Conservation (phyloP, 2,113 vertebrate species). For the Chamaetylas fuelleborni region DNA sequence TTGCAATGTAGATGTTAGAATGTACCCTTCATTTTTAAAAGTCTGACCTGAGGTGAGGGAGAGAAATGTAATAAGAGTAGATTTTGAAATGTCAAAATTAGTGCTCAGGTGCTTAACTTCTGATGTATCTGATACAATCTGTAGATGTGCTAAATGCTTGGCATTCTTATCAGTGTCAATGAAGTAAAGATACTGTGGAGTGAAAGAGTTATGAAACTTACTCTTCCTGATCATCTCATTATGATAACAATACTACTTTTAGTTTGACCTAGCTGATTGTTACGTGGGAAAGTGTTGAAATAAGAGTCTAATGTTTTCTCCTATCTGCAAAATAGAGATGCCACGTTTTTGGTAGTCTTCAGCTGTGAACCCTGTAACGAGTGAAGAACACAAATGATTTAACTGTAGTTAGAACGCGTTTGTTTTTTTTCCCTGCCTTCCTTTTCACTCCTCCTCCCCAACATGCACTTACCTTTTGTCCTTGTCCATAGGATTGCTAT, state of each 20-base stretch:
- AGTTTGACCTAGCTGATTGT: not conserved
- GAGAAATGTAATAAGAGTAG: not conserved
- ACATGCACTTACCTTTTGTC: not conserved
- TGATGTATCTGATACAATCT: not conserved
- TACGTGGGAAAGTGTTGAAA: not conserved
- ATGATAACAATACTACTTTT: not conserved
- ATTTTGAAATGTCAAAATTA: not conserved
- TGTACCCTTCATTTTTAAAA: not conserved
- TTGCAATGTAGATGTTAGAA: not conserved
- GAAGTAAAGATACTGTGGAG: not conserved
- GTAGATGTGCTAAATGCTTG: not conserved
- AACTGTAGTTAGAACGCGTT: not conserved
- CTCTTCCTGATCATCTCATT: not conserved
- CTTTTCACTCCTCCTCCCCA: not conserved
- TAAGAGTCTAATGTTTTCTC: not conserved
- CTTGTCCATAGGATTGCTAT: not conserved
- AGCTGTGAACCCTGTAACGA: not conserved
- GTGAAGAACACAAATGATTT: not conserved
- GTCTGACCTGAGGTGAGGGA: not conserved
- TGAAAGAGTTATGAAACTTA: not conserved
- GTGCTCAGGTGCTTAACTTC: not conserved
- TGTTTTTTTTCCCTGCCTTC: accelerated
- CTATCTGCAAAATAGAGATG: not conserved
- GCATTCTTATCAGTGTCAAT: not conserved
- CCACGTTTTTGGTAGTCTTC: not conserved